Evolutionary conservation across 2,888 invertebrate species (phyloP), one percentile per base, ranked within the genome.

Genomic region (Parnassius mnemosyne): DNA sequence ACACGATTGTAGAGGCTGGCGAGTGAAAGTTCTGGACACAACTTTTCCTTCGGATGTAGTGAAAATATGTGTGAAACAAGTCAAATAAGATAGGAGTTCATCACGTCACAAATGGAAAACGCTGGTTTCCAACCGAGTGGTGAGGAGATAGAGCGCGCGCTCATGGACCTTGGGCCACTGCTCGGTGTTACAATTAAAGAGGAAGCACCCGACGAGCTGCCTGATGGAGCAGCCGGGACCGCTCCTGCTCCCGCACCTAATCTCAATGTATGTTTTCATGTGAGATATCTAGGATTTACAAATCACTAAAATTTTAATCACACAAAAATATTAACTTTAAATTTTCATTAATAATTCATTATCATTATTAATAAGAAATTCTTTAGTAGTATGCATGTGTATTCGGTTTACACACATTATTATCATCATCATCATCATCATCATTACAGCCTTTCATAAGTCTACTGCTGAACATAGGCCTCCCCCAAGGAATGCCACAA

Each of bases 91-190:
- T 72, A 71, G 71, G 68, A 67, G 65, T 65, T 66, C 61, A 65
- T 65, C 69, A 77, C 53, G 67, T 66, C 64, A 71, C 68, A 67
- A 67, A 90, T 91, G 91, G 90, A 90, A 71, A 87, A 81, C 83
- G 79, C 83, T 64, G 80, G 79, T 71, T 88, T 87, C 75, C 81
- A 84, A 68, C 75, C 83, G 67, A 82, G 84, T 42, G 87, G 85
- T 63, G 92, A 90, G 68, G 92, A 91, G 67, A 87, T 92, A 62
- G 91, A 92, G 79, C 84, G 87, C 63, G 90, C 89, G 63, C 80
- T 92, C 66, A 85, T 92, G 88, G 92, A 91, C 73, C 79, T 92
- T 57, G 89, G 90, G 65, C 84, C 90, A 66, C 85, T 90, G 54
- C 73, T 75, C 68, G 91, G 90, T 51, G 90, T 91, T 72, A 81